Evolutionary conservation across 2,113 vertebrate species (phyloP).

Genomic region (Oncorhynchus nerka): DNA sequence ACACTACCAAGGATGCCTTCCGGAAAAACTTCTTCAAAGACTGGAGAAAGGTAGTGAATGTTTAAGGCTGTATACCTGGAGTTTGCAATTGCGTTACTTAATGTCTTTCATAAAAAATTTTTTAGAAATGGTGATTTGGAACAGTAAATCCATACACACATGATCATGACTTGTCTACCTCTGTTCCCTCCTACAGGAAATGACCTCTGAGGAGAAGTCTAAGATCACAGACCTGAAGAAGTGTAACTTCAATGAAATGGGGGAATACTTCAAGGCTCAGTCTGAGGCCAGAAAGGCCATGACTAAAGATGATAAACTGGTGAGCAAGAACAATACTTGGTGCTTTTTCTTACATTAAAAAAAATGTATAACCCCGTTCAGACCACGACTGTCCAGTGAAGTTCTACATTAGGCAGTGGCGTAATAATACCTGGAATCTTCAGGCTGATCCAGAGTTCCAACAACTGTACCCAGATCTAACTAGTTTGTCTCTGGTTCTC

Average conservation of each 20-base stretch:
- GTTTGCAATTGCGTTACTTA: too few relatives aligned
- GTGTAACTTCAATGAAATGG: slow-evolving; percentile 91
- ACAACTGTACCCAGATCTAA: neutral
- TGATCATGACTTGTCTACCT: neutral
- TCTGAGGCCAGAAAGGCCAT: slow-evolving; percentile 92
- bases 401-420: too few relatives aligned
- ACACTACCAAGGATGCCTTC: slow-evolving; percentile 97
- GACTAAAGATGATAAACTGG: slow-evolving; percentile 94
- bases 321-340: slow-evolving; percentile 48
- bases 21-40: slow-evolving; percentile 99
- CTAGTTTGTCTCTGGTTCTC: neutral
- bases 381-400: neutral
- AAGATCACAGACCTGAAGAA: slow-evolving; percentile 89
- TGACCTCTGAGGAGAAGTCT: slow-evolving; percentile 90
- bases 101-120: too few relatives aligned
- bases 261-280: slow-evolving; percentile 93
- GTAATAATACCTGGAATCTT: too few relatives aligned
- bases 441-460: too few relatives aligned
- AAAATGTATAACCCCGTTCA: neutral
- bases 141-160: neutral
- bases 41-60: slow-evolving; percentile 87
- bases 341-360: neutral
- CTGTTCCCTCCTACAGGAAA: slow-evolving; percentile 79
- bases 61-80: neutral
- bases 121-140: too few relatives aligned